phyloP scores from a whole-genome alignment of 1,140 invertebrate species.

The Calliopsis andreniformis region DNA sequence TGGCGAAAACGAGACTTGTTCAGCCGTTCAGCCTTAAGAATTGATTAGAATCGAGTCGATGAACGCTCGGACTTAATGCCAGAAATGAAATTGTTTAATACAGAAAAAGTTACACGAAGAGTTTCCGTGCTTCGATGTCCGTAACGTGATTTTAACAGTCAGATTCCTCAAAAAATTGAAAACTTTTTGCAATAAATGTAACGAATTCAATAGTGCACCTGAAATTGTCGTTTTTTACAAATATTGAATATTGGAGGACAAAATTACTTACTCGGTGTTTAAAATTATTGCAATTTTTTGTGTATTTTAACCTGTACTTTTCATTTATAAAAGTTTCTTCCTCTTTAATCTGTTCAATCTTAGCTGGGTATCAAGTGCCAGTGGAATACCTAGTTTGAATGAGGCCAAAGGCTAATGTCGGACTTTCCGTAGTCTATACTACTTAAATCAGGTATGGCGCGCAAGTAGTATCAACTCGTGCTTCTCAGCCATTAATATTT shows the following conservation, averaged over 20 bases:
- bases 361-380: no score
- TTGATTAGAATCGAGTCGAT: background rate
- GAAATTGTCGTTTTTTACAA: background rate
- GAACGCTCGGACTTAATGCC: background rate
- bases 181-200: background rate
- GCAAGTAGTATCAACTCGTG: no score
- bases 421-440: no score
- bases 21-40: background rate
- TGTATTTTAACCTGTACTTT: no score
- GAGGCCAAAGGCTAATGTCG: no score
- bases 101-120: background rate
- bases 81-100: background rate
- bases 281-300: background rate
- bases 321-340: no score
- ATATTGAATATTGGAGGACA: background rate
- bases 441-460: no score
- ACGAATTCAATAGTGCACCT: background rate
- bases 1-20: background rate
- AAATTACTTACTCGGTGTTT: background rate
- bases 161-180: background rate
- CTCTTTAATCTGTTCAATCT: no score
- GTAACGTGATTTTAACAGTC: background rate
- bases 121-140: constrained; percentile 6
- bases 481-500: no score
- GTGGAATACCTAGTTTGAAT: no score